phyloP scores from a whole-genome alignment of 2,113 vertebrate species.

The Coregonus clupeaformis region DNA sequence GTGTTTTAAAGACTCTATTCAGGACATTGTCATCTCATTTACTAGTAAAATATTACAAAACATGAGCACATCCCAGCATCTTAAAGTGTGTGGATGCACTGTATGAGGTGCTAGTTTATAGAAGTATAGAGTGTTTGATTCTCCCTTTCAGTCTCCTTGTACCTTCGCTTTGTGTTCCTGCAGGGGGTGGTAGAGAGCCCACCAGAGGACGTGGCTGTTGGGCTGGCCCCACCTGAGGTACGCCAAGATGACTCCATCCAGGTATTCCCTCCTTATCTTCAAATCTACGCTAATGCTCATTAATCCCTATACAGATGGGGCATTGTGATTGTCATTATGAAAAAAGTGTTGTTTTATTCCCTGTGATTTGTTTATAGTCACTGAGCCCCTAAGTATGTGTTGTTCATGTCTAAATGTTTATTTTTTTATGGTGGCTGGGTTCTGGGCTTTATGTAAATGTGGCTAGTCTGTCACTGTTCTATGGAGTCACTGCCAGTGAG shows the following conservation, averaged over 20 bases:
- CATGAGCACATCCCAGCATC: background rate
- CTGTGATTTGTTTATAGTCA: too few species aligned
- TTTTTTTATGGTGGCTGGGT: background rate
- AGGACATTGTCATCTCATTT: background rate
- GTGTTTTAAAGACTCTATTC: background rate
- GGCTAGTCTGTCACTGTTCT: background rate
- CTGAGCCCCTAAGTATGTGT: background rate
- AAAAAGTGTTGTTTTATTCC: too few species aligned
- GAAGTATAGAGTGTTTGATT: too few species aligned
- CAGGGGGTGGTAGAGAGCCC: conserved; percentile 38
- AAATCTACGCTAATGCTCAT: background rate
- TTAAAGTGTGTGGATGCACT: background rate
- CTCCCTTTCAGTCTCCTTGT: background rate
- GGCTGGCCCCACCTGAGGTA: conserved; percentile 43
- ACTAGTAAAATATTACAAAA: too few species aligned
- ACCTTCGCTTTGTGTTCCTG: conserved; percentile 15
- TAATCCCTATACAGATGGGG: too few species aligned
- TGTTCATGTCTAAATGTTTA: background rate
- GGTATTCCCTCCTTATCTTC: conserved; percentile 45
- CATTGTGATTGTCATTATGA: background rate
- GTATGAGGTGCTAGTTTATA: background rate
- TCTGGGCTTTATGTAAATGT: background rate
- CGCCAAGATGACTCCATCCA: conserved; percentile 72
- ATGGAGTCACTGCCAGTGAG: background rate
- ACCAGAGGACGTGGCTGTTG: conserved; percentile 45